Percentiles rank a stretch among this genome's conserved stretches.
Evolutionary conservation across 2,888 invertebrate species (phyloP).

Genomic region (Tinea pellionella): DNA sequence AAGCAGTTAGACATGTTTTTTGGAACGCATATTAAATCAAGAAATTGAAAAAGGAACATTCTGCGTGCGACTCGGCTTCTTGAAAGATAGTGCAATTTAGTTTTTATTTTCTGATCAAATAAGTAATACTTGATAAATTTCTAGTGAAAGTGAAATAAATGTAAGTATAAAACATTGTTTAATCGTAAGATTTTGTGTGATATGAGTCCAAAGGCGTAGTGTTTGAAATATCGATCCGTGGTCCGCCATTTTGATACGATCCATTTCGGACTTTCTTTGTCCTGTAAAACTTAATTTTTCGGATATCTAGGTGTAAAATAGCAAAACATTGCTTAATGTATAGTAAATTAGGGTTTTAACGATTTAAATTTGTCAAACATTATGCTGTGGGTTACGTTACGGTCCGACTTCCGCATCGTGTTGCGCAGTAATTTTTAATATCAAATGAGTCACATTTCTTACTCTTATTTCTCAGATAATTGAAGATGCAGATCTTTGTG

Average conservation of each 20-base stretch:
- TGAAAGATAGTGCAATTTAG: conserved; percentile 7
- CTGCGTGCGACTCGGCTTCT: not conserved
- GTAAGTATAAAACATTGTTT: not conserved
- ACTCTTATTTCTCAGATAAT: not conserved
- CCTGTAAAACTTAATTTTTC: not conserved
- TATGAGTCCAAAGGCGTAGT: no score
- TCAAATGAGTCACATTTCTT: not conserved
- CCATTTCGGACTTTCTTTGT: not conserved
- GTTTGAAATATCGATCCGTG: not conserved
- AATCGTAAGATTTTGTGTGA: no score
- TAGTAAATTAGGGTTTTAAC: not conserved
- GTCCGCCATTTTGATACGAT: not conserved
- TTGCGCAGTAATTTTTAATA: not conserved
- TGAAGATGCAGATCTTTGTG: conserved; percentile 67
- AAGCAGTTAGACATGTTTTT: not conserved
- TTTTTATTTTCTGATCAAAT: not conserved
- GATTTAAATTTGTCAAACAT: not conserved
- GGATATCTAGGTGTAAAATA: not conserved
- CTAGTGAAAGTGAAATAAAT: not conserved
- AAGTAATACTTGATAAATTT: not conserved
- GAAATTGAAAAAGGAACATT: conserved; percentile 8
- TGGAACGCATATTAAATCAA: not conserved
- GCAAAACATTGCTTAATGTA: not conserved
- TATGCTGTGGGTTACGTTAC: no score
- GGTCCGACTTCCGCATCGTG: not conserved